These are phyloP conservation scores for Myotis findleyi DNA, from an alignment of 2,797 vertebrate species.

Conservation along the genomic window DNA sequence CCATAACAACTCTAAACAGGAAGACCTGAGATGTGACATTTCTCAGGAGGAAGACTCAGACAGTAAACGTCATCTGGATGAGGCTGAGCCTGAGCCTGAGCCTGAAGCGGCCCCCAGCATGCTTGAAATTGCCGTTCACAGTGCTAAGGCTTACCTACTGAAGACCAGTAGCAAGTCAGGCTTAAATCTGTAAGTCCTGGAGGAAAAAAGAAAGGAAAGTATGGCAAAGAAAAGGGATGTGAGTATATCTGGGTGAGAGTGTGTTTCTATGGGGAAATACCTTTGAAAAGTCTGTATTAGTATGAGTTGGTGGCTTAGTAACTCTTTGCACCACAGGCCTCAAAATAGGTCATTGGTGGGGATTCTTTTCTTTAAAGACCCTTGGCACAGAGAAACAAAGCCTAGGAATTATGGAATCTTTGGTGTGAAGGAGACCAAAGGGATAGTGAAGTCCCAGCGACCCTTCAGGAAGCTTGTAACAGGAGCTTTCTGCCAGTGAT, in stretches of 20 bases:
- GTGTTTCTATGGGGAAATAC: neutral
- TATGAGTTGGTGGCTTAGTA: neutral
- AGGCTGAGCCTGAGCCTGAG: neutral
- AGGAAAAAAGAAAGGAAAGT: neutral
- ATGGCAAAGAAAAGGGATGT: neutral
- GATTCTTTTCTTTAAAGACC: neutral
- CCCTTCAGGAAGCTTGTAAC: neutral
- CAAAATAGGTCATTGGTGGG: neutral
- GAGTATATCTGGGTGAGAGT: neutral
- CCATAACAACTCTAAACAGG: neutral
- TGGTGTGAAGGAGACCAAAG: neutral
- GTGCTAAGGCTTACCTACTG: slow-evolving; percentile 86
- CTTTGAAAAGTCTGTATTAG: neutral
- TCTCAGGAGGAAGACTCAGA: slow-evolving; percentile 40
- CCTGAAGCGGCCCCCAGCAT: neutral
- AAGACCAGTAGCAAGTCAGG: slow-evolving; percentile 84
- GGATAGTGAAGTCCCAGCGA: neutral
- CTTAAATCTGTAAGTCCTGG: slow-evolving; percentile 79
- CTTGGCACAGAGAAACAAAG: slow-evolving; percentile 24
- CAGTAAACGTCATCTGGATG: neutral
- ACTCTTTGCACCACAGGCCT: neutral
- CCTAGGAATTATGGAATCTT: neutral
- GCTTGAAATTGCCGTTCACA: slow-evolving; percentile 80
- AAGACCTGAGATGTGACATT: slow-evolving; percentile 8
- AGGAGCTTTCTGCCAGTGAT: neutral